Conservation (phyloP, 2,113 vertebrate species). For the Epinephelus cyanopodus region DNA sequence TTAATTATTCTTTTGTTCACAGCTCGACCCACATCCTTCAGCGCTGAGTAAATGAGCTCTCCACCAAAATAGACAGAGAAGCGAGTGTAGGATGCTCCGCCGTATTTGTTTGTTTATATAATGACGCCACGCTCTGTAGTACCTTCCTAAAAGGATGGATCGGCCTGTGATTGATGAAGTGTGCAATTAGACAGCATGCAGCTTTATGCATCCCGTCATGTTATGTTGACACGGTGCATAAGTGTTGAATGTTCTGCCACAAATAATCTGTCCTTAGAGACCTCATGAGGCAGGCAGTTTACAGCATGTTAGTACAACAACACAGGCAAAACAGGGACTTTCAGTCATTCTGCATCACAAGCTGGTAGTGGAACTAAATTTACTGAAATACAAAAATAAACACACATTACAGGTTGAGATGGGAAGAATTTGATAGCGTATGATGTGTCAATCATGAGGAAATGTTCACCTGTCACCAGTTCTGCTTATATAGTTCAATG, state of each 20-base stretch:
- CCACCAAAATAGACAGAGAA: neutral
- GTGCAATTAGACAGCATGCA: slow-evolving; percentile 24
- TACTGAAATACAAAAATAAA: slow-evolving; percentile 37
- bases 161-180: slow-evolving; percentile 29
- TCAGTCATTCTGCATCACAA: slow-evolving; percentile 29
- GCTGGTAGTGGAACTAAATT: slow-evolving; percentile 25
- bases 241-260: slow-evolving; percentile 27
- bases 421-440: neutral
- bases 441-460: neutral
- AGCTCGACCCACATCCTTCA: slow-evolving; percentile 29
- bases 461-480: neutral
- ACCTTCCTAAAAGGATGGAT: slow-evolving; percentile 31
- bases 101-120: slow-evolving; percentile 47
- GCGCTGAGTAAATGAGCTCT: slow-evolving; percentile 26
- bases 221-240: slow-evolving; percentile 34
- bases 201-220: slow-evolving; percentile 24
- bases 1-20: slow-evolving; percentile 11
- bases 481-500: neutral
- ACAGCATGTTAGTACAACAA: slow-evolving; percentile 47
- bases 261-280: slow-evolving; percentile 45
- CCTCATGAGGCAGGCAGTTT: slow-evolving; percentile 31
- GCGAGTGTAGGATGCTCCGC: slow-evolving; percentile 1
- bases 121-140: slow-evolving; percentile 31
- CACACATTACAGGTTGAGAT: neutral
- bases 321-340: slow-evolving; percentile 29